These are phyloP conservation scores for Enteromius afrohamiltoni DNA, from an alignment of 2,797 vertebrate species.

Conservation along the genomic window DNA sequence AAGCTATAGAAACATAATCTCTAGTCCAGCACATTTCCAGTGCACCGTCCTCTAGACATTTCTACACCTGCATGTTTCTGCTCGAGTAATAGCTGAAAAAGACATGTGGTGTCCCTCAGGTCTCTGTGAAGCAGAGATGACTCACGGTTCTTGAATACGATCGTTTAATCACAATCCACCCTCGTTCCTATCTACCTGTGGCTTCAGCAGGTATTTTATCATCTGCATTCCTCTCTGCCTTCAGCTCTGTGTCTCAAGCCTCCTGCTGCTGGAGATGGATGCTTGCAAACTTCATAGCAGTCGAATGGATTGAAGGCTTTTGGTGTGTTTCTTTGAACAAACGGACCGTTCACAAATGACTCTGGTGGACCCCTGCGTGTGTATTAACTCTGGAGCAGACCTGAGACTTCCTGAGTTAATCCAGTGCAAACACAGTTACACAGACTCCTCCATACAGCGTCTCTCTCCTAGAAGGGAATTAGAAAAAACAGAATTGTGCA, in stretches of 20 bases:
- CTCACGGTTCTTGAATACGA: not conserved
- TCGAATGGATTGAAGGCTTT: not conserved
- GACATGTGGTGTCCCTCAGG: not conserved
- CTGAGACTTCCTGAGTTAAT: slow-evolving; percentile 34
- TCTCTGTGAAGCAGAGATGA: not conserved
- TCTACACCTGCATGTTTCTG: not conserved
- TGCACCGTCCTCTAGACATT: not conserved
- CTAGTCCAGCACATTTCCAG: not conserved
- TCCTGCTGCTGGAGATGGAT: slow-evolving; percentile 25
- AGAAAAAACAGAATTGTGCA: too few relatives aligned
- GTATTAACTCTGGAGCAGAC: slow-evolving; percentile 43
- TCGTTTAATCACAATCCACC: not conserved
- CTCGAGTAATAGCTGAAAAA: not conserved
- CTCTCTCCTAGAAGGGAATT: not conserved
- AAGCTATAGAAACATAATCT: not conserved
- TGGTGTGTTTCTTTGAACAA: slow-evolving; percentile 49
- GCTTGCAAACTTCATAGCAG: slow-evolving; percentile 9
- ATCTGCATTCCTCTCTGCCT: too few relatives aligned
- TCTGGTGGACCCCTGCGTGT: not conserved
- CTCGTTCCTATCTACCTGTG: not conserved
- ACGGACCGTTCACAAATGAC: slow-evolving; percentile 38
- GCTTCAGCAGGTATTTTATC: not conserved
- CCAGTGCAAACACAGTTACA: slow-evolving; percentile 35
- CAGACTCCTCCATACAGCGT: not conserved
- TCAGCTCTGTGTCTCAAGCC: not conserved